These are phyloP conservation scores for Fabriciana adippe DNA, from an alignment of 2,888 invertebrate species.

Conservation along the genomic window DNA sequence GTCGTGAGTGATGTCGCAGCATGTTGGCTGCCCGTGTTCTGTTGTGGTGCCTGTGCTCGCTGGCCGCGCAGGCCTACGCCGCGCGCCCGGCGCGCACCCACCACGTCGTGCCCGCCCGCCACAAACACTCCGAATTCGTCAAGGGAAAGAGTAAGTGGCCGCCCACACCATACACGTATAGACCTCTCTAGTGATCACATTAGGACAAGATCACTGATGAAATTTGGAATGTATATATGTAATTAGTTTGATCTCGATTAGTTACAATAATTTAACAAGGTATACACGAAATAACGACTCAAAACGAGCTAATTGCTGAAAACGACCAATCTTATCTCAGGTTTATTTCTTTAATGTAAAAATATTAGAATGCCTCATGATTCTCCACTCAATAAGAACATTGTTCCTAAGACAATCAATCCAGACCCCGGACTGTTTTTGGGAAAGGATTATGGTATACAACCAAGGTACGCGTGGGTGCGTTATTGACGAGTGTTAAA, in stretches of 20 bases:
- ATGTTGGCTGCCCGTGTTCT: slow-evolving; percentile 72
- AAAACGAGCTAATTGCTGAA: slow-evolving; percentile 54
- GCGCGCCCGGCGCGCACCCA: slow-evolving; percentile 58
- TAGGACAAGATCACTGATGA: too few species aligned
- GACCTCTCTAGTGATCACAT: background rate
- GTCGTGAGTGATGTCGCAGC: slow-evolving; percentile 78
- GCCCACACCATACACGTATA: background rate
- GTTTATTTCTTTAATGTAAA: slow-evolving; percentile 16
- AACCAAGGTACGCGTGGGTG: slow-evolving; percentile 25
- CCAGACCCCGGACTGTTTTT: slow-evolving; percentile 3
- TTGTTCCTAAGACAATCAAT: background rate
- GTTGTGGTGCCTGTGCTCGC: slow-evolving; percentile 71
- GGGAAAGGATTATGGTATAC: slow-evolving; percentile 12
- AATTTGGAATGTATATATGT: too few species aligned
- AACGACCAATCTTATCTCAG: slow-evolving; percentile 71
- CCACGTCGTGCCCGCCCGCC: slow-evolving; percentile 60
- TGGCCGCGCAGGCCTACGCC: slow-evolving; percentile 52
- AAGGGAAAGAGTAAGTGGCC: slow-evolving; percentile 89
- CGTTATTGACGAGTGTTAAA: slow-evolving; percentile 48
- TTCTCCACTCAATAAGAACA: background rate
- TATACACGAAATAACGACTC: background rate
- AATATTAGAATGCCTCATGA: too few species aligned
- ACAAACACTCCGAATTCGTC: slow-evolving; percentile 86
- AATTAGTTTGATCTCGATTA: too few species aligned
- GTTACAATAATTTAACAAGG: too few species aligned